Conservation (phyloP, 2,888 invertebrate genomes). For the Molanna angustata region DNA sequence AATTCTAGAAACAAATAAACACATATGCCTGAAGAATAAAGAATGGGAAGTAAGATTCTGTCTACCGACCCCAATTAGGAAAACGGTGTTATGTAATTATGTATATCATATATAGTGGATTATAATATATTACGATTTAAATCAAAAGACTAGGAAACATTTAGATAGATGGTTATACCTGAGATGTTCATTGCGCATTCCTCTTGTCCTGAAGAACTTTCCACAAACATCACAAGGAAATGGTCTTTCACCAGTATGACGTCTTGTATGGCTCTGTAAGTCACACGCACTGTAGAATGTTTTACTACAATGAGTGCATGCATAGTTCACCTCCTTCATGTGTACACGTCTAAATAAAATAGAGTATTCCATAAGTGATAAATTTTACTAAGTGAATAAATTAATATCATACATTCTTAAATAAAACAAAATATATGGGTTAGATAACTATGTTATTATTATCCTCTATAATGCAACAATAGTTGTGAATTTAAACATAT, state of each 20-base stretch:
- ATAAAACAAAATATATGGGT: too few species aligned
- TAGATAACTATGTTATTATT: too few species aligned
- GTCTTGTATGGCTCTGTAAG: constrained; percentile 27
- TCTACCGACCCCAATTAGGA: too few species aligned
- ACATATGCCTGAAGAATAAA: too few species aligned
- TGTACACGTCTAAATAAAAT: constrained; percentile 20
- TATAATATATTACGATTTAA: neutral
- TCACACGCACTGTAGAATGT: constrained; percentile 29
- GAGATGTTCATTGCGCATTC: constrained; percentile 42
- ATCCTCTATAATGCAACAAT: too few species aligned
- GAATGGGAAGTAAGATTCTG: too few species aligned
- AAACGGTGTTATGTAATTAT: too few species aligned
- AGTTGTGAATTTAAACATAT: too few species aligned
- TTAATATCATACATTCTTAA: too few species aligned
- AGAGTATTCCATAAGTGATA: too few species aligned
- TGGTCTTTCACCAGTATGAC: constrained; percentile 25
- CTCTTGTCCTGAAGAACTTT: constrained; percentile 42
- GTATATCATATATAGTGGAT: neutral
- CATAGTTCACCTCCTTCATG: constrained; percentile 16
- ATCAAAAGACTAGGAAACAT: neutral
- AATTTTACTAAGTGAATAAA: too few species aligned
- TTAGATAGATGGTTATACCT: too few species aligned
- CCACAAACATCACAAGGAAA: constrained; percentile 36
- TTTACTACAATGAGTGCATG: constrained; percentile 29
- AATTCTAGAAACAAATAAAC: constrained; percentile 36